phyloP scores from a whole-genome alignment of 2,888 invertebrate genomes.

The Idaea aversata region DNA sequence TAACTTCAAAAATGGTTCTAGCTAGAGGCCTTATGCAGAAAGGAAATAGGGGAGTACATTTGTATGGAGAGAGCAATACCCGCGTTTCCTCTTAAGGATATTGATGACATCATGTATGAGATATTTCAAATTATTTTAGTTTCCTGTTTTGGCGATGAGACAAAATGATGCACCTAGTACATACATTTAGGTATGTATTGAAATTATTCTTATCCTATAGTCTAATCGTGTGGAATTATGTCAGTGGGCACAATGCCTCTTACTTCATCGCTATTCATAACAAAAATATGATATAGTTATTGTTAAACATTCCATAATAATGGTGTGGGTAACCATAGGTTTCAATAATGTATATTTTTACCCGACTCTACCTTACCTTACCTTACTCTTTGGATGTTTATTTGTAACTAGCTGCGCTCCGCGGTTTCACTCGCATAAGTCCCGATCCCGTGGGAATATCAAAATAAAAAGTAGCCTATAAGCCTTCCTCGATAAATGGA shows the following conservation, averaged over 20 bases:
- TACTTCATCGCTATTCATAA: slow-evolving; percentile 26
- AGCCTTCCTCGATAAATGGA: too few species aligned
- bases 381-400: too few species aligned
- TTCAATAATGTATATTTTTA: neutral
- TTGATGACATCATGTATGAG: slow-evolving; percentile 3
- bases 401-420: too few species aligned
- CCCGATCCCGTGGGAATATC: too few species aligned
- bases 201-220: slow-evolving; percentile 13
- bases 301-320: neutral
- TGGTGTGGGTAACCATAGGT: neutral
- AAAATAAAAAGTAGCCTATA: too few species aligned
- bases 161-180: slow-evolving; percentile 19
- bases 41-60: too few species aligned
- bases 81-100: neutral
- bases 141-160: slow-evolving; percentile 29
- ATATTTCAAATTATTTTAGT: slow-evolving; percentile 17
- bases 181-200: slow-evolving; percentile 7
- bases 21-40: too few species aligned
- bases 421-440: too few species aligned
- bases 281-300: slow-evolving; percentile 2
- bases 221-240: neutral
- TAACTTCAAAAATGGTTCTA: too few species aligned
- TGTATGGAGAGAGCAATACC: too few species aligned
- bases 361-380: neutral
- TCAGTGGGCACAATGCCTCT: slow-evolving; percentile 21